Evolutionary conservation across 2,797 vertebrate genomes (phyloP).

Genomic region (Atherinosoma microstoma): DNA sequence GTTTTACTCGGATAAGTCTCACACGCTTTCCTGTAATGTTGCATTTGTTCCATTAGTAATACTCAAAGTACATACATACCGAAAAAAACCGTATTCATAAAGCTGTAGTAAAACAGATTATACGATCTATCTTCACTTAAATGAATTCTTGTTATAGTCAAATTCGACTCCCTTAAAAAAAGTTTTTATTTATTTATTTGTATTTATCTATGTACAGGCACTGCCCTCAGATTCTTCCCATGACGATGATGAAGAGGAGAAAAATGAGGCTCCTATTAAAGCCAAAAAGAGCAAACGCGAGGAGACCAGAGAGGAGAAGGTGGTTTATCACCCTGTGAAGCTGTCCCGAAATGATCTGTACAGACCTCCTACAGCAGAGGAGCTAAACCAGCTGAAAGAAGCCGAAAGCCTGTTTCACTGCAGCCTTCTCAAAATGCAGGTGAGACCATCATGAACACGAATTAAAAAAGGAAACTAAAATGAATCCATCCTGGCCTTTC

Average conservation of each 20-base stretch:
- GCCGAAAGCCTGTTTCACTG: slow-evolving; percentile 95
- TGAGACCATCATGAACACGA: slow-evolving; percentile 52
- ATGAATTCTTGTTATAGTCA: not conserved
- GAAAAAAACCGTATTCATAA: not conserved
- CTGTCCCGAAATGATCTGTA: slow-evolving; percentile 89
- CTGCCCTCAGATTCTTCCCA: slow-evolving; percentile 31
- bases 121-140: too few species aligned
- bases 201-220: slow-evolving; percentile 57
- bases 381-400: slow-evolving; percentile 92
- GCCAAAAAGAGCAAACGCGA: slow-evolving; percentile 74
- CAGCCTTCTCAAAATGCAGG: slow-evolving; percentile 96
- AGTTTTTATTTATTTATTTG: not conserved
- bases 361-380: slow-evolving; percentile 91
- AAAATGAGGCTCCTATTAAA: slow-evolving; percentile 39
- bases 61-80: not conserved
- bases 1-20: not conserved
- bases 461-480: not conserved
- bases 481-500: not conserved
- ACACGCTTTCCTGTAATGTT: not conserved
- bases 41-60: not conserved
- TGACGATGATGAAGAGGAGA: slow-evolving; percentile 26
- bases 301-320: slow-evolving; percentile 29
- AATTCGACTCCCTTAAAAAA: not conserved
- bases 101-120: not conserved
- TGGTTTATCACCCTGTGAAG: slow-evolving; percentile 83